These are phyloP conservation scores for Eulemur macaco DNA, from an alignment of 2,113 vertebrate genomes.

Conservation along the genomic window DNA sequence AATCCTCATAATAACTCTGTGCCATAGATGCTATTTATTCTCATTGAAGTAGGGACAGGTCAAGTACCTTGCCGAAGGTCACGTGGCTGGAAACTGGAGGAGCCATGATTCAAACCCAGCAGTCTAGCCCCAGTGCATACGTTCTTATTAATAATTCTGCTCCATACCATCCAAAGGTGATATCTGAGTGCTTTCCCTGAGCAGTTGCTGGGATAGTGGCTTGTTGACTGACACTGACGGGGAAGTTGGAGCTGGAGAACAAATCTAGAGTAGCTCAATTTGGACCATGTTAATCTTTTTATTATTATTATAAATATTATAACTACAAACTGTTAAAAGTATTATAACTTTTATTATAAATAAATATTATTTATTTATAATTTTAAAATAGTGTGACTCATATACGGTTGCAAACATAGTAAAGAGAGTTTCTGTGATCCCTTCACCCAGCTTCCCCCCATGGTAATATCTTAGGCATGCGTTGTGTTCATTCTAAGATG, in stretches of 20 bases:
- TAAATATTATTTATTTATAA: neutral
- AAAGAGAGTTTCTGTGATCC: neutral
- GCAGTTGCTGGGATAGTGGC: fast-evolving
- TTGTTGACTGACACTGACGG: neutral
- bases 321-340: neutral
- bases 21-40: neutral
- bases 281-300: neutral
- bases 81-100: neutral
- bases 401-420: neutral
- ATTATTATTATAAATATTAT: neutral
- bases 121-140: neutral
- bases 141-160: neutral
- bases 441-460: neutral
- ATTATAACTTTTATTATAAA: neutral
- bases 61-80: neutral
- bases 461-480: neutral
- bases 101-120: neutral
- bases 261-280: neutral
- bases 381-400: neutral
- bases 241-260: neutral
- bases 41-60: neutral
- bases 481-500: neutral
- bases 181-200: neutral
- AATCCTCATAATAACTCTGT: neutral
- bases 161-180: fast-evolving